Evolutionary conservation across 2,113 vertebrate genomes (phyloP).

Genomic region (Periophthalmus modestus): DNA sequence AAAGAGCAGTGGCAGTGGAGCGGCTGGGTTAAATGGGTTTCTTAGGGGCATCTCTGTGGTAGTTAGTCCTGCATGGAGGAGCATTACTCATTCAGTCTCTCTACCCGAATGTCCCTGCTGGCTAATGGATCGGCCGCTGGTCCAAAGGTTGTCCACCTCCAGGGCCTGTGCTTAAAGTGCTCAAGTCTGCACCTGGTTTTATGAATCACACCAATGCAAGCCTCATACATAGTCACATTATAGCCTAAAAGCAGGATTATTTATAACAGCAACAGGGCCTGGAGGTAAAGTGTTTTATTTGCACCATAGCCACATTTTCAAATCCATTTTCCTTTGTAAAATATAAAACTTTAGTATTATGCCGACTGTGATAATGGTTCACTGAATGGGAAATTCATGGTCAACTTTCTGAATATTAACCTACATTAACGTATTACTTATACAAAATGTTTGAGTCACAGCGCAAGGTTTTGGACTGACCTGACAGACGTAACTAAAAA

Average conservation of each 20-base stretch:
- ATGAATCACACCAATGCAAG: constrained; percentile 52
- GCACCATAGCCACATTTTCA: background rate
- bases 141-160: constrained; percentile 41
- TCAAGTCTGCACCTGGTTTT: constrained; percentile 38
- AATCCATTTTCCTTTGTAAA: no score
- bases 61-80: constrained; percentile 44
- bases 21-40: constrained; percentile 53
- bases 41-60: constrained; percentile 53
- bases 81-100: constrained; percentile 60
- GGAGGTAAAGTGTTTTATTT: constrained; percentile 29
- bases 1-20: constrained; percentile 43
- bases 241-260: constrained; percentile 34
- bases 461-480: background rate
- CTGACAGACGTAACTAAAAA: no score
- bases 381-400: background rate
- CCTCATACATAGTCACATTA: constrained; percentile 43
- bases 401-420: background rate
- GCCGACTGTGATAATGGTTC: background rate
- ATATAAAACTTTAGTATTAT: background rate
- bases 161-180: constrained; percentile 24
- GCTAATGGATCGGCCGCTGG: constrained; percentile 58
- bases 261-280: constrained; percentile 40
- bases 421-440: no score
- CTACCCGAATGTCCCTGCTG: constrained; percentile 42
- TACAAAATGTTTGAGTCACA: background rate